Percentiles rank a stretch among this genome's conserved stretches.
Evolutionary conservation across 1,140 invertebrate genomes (phyloP).

Genomic region (Acromyrmex charruanus): DNA sequence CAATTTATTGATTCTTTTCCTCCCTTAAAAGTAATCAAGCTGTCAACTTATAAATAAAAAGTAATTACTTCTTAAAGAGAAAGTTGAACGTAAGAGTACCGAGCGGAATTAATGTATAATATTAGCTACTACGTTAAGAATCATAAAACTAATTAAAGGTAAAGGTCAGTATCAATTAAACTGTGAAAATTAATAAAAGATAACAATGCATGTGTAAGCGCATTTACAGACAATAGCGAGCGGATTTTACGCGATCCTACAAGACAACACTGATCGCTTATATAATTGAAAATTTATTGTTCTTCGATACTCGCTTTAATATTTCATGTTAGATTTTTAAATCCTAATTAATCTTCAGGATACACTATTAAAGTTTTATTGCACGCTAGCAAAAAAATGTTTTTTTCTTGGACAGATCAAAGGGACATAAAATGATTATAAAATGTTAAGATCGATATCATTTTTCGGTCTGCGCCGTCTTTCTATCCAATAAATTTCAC

Average conservation of each 20-base stretch:
- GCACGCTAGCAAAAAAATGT: neutral
- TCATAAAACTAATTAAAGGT: neutral
- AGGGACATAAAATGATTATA: conserved; percentile 1
- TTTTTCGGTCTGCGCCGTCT: neutral
- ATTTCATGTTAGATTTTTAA: neutral
- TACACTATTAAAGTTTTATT: neutral
- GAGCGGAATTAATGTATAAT: neutral
- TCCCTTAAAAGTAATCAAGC: neutral
- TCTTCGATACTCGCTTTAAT: neutral
- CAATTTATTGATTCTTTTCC: neutral
- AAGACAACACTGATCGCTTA: neutral
- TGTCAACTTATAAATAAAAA: neutral
- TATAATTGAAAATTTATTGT: neutral
- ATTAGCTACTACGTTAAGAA: neutral
- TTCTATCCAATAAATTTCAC: conserved; percentile 21
- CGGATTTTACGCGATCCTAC: neutral
- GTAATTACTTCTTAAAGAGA: neutral
- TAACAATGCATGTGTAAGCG: neutral
- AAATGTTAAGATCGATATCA: conserved; percentile 12
- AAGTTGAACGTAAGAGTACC: neutral
- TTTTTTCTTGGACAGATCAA: neutral
- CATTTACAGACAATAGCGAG: neutral
- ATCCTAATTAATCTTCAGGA: neutral
- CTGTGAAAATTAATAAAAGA: neutral
- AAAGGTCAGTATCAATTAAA: neutral